Evolutionary conservation across 2,113 vertebrate genomes (phyloP).

Genomic region (Gymnorhina tibicen): DNA sequence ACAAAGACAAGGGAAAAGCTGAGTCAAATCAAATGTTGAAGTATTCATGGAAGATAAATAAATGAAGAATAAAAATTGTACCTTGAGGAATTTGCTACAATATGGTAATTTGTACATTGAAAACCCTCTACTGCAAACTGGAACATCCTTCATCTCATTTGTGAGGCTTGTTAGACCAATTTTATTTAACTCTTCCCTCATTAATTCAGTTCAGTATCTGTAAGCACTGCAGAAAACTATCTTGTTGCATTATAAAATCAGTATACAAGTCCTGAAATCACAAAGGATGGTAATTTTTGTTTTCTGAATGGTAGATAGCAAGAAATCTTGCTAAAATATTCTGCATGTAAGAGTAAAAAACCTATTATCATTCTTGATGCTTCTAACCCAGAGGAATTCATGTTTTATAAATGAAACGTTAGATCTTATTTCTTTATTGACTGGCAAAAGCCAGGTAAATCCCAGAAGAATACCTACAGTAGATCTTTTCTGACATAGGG

Average conservation of each 20-base stretch:
- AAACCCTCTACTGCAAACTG: background rate
- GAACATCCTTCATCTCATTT: background rate
- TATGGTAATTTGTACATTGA: background rate
- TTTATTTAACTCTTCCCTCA: background rate
- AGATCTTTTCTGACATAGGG: slow-evolving; percentile 57
- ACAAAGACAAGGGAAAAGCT: background rate
- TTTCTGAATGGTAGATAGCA: background rate
- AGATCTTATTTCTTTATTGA: slow-evolving; percentile 61
- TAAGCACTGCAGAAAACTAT: background rate
- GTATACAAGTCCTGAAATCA: background rate
- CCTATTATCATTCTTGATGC: slow-evolving; percentile 27
- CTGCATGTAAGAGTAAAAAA: background rate
- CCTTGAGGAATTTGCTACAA: background rate
- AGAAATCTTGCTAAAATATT: background rate
- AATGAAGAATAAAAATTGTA: background rate
- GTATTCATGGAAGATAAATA: background rate
- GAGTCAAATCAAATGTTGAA: background rate
- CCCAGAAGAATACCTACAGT: slow-evolving; percentile 48
- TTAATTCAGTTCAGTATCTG: background rate
- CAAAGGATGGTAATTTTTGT: background rate
- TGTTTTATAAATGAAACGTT: slow-evolving; percentile 61
- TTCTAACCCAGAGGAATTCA: slow-evolving; percentile 44
- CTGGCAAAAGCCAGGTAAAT: slow-evolving; percentile 50
- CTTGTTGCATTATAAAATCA: background rate
- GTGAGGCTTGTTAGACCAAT: background rate